phyloP scores from a whole-genome alignment of 2,888 invertebrate species.

The Teleiodes luculella region DNA sequence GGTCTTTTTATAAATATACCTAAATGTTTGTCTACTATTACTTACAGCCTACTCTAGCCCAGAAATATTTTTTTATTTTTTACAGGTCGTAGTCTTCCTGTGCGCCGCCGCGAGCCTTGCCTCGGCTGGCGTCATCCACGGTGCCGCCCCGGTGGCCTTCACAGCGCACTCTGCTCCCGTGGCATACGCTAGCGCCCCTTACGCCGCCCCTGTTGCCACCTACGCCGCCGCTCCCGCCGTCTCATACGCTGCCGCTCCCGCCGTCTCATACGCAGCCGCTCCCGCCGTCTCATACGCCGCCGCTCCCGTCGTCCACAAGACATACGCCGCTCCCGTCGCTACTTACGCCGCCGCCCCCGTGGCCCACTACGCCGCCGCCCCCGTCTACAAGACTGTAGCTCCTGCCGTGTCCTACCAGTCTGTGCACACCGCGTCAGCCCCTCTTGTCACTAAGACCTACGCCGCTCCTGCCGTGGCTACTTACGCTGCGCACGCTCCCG shows the following conservation, averaged over 20 bases:
- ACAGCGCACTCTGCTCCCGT: slow-evolving; percentile 27
- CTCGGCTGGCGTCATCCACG: slow-evolving; percentile 77
- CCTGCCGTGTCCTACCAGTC: slow-evolving; percentile 28
- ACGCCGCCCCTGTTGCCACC: slow-evolving; percentile 28
- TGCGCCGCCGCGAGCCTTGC: slow-evolving; percentile 79
- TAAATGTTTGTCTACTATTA: not conserved
- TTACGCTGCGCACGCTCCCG: slow-evolving; percentile 25
- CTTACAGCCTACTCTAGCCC: too few relatives aligned
- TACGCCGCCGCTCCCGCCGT: slow-evolving; percentile 39
- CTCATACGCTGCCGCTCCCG: slow-evolving; percentile 47
- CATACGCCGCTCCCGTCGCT: slow-evolving; percentile 31
- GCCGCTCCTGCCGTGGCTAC: slow-evolving; percentile 33
- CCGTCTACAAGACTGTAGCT: slow-evolving; percentile 22
- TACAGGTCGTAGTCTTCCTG: slow-evolving; percentile 74
- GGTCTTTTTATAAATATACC: too few relatives aligned
- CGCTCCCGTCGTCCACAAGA: slow-evolving; percentile 52
- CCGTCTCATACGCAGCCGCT: slow-evolving; percentile 36
- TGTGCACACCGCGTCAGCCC: slow-evolving; percentile 53
- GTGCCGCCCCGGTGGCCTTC: slow-evolving; percentile 58
- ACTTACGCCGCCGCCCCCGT: slow-evolving; percentile 61
- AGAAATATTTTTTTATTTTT: slow-evolving; percentile 10
- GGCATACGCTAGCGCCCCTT: slow-evolving; percentile 30
- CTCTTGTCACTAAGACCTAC: slow-evolving; percentile 55
- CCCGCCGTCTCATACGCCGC: slow-evolving; percentile 47
- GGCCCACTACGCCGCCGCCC: slow-evolving; percentile 19